A percentile compares a stretch with the other conserved stretches of the same genome.
Evolutionary conservation across 2,888 invertebrate genomes (phyloP).

Genomic region (Chymomyza amoena): DNA sequence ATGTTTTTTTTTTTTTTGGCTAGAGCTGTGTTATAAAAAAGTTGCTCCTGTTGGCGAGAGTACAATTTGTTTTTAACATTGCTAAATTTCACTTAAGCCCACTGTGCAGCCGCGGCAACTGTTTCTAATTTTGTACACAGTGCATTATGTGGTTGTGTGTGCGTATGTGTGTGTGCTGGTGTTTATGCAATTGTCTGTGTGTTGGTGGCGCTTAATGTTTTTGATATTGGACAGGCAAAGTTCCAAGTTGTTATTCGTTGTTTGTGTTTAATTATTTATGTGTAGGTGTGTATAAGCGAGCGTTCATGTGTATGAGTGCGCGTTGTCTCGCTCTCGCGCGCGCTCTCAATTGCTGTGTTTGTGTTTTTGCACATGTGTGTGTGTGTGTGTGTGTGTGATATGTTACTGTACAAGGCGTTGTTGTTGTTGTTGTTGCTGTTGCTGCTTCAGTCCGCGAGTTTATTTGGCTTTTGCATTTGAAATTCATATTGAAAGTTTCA

Average conservation of each 20-base stretch:
- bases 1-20: too few species aligned
- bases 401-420: slow-evolving; percentile 49
- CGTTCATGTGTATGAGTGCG: slow-evolving; percentile 8
- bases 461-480: slow-evolving; percentile 34
- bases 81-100: too few species aligned
- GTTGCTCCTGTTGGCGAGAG: too few species aligned
- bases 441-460: slow-evolving; percentile 4
- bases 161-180: background rate
- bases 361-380: slow-evolving; percentile 6
- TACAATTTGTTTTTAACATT: too few species aligned
- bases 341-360: background rate
- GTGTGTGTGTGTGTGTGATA: slow-evolving; percentile 30
- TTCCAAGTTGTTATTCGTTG: slow-evolving; percentile 36
- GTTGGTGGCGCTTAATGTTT: slow-evolving; percentile 4
- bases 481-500: slow-evolving; percentile 48
- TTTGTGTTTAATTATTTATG: slow-evolving; percentile 66
- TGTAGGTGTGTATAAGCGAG: slow-evolving; percentile 24
- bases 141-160: background rate
- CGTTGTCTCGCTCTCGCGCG: background rate
- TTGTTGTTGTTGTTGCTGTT: slow-evolving; percentile 20
- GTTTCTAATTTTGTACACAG: background rate
- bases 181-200: background rate
- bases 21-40: too few species aligned
- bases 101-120: background rate
- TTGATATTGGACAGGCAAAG: slow-evolving; percentile 11